phyloP scores from a whole-genome alignment of 2,888 invertebrate genomes.

The Petrolisthes cinctipes region DNA sequence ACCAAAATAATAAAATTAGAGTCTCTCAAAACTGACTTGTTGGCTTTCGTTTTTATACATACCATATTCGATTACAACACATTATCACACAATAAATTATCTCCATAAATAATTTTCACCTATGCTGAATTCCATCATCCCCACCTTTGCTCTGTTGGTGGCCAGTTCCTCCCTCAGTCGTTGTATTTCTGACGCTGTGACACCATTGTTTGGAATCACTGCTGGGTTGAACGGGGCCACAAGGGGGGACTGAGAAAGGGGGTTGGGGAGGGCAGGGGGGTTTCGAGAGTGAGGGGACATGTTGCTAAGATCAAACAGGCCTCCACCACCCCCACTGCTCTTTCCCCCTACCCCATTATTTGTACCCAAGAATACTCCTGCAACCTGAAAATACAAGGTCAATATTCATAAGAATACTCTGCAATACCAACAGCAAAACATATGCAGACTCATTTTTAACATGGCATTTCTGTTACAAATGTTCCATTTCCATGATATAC shows the following conservation, averaged over 20 bases:
- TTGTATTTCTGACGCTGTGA: conserved; percentile 72
- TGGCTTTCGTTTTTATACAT: too few relatives aligned
- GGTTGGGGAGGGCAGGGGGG: conserved; percentile 43
- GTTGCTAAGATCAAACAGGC: conserved; percentile 49
- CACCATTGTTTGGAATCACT: background rate
- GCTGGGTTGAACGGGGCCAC: conserved; percentile 38
- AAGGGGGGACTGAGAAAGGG: conserved; percentile 61
- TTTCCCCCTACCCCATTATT: conserved; percentile 56
- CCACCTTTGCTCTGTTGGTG: conserved; percentile 74
- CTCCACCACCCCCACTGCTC: conserved; percentile 35
- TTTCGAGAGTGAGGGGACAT: conserved; percentile 55
- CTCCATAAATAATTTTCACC: too few relatives aligned
- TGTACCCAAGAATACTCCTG: conserved; percentile 55
- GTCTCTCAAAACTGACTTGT: too few relatives aligned
- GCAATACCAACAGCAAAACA: too few relatives aligned
- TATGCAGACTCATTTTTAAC: too few relatives aligned
- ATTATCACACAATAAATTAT: too few relatives aligned
- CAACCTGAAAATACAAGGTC: conserved; percentile 8
- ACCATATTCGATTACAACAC: too few relatives aligned
- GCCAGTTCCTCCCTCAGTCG: conserved; percentile 86
- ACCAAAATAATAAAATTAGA: too few relatives aligned
- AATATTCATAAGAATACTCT: background rate
- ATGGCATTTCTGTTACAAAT: too few relatives aligned
- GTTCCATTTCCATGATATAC: too few relatives aligned
- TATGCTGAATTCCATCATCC: background rate